A percentile compares a stretch with the other conserved stretches of the same genome.
These are phyloP conservation scores for Batillaria attramentaria DNA, from an alignment of 1,140 invertebrate species.

Conservation along the genomic window DNA sequence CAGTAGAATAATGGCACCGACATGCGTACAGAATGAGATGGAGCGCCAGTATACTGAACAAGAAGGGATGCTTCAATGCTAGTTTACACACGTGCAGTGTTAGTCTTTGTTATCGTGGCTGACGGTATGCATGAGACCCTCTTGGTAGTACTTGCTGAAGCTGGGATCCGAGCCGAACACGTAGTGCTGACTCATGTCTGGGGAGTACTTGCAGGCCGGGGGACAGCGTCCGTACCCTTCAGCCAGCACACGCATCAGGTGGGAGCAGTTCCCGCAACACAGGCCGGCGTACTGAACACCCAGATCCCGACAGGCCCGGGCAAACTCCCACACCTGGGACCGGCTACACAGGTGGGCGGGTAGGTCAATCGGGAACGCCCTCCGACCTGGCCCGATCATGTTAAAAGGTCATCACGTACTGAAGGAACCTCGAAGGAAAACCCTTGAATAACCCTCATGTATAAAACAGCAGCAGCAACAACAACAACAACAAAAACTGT, in stretches of 20 bases:
- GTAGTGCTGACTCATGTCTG: conserved; percentile 53
- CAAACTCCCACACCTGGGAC: conserved; percentile 56
- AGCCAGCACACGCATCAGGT: conserved; percentile 58
- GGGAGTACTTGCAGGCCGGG: conserved; percentile 55
- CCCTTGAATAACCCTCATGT: no score
- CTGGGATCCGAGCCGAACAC: conserved; percentile 41
- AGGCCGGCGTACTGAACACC: conserved; percentile 66
- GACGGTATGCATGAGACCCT: conserved; percentile 19
- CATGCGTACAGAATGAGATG: no score
- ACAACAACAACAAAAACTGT: no score
- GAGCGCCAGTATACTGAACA: no score
- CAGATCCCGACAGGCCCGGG: conserved; percentile 51
- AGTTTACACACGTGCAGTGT: not conserved
- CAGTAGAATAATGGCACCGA: no score
- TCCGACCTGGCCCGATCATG: no score
- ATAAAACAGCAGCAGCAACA: no score
- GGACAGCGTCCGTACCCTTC: conserved; percentile 58
- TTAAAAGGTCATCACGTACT: no score
- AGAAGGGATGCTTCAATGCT: no score
- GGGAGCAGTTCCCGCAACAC: conserved; percentile 63
- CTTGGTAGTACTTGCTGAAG: conserved; percentile 19
- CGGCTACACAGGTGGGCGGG: conserved; percentile 47
- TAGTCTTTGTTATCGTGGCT: conserved; percentile 20
- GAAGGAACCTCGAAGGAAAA: no score
- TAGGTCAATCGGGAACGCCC: conserved; percentile 55